These are phyloP conservation scores for Spodoptera litura DNA, from an alignment of 1,140 invertebrate genomes.

Conservation along the genomic window DNA sequence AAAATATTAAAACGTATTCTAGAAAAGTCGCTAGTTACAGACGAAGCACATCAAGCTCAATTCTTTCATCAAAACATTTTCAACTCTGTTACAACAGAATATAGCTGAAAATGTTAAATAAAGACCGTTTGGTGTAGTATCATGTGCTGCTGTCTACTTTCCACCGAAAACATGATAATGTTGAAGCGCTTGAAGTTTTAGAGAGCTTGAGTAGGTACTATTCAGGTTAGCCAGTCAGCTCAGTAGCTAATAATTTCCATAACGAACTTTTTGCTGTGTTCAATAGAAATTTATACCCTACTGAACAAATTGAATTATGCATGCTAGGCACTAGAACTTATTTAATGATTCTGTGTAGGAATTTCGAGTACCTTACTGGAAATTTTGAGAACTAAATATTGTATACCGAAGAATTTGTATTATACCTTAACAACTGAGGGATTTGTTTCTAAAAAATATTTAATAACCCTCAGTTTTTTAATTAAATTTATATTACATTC, in stretches of 20 bases:
- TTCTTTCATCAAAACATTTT: too few relatives aligned
- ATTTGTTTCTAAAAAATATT: too few relatives aligned
- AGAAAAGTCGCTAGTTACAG: too few relatives aligned
- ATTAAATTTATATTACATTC: too few relatives aligned
- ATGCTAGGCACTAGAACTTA: conserved; percentile 5
- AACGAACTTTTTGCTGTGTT: conserved; percentile 23
- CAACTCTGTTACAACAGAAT: too few relatives aligned
- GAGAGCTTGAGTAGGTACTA: not conserved
- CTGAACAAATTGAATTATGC: conserved; percentile 21
- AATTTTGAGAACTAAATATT: too few relatives aligned
- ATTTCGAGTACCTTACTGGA: not conserved
- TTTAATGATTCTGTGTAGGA: not conserved
- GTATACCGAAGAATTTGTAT: not conserved
- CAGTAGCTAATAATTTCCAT: conserved; percentile 2
- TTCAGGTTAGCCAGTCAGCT: not conserved
- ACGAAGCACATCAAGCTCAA: too few relatives aligned
- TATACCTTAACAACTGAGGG: not conserved
- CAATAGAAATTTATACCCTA: not conserved
- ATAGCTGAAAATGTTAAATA: too few relatives aligned
- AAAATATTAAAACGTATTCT: too few relatives aligned
- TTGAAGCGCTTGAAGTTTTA: not conserved
- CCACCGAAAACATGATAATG: conserved; percentile 2
- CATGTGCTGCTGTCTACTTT: too few relatives aligned
- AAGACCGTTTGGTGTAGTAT: too few relatives aligned
- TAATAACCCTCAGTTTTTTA: too few relatives aligned